A percentile compares a stretch with the other conserved stretches of the same genome.
Evolutionary conservation across 2,888 invertebrate genomes (phyloP).

Genomic region (Ornithoptera priamus): DNA sequence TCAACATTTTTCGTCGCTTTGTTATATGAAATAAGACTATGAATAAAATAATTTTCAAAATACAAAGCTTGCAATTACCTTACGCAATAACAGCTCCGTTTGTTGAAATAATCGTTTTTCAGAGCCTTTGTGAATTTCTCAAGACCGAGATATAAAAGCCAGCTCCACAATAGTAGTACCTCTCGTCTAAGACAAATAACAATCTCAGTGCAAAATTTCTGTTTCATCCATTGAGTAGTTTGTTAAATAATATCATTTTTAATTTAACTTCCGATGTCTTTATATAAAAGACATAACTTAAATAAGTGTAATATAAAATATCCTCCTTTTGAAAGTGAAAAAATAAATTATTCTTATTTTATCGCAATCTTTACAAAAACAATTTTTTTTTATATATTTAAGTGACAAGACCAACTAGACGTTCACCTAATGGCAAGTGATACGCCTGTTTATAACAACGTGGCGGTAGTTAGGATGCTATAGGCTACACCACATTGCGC

Average conservation of each 20-base stretch:
- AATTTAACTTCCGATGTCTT: background rate
- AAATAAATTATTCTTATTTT: too few relatives aligned
- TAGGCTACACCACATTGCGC: too few relatives aligned
- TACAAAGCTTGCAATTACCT: constrained; percentile 9
- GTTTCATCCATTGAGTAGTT: constrained; percentile 6
- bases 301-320: too few relatives aligned
- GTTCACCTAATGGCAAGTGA: too few relatives aligned
- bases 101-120: constrained; percentile 17
- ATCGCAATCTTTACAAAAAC: too few relatives aligned
- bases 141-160: constrained; percentile 7
- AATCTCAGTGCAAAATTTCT: constrained; percentile 16
- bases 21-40: background rate
- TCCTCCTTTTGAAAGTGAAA: too few relatives aligned
- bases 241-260: background rate
- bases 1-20: background rate
- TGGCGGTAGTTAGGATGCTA: too few relatives aligned
- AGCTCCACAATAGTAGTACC: constrained; percentile 6
- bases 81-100: constrained; percentile 20
- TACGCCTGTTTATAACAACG: too few relatives aligned
- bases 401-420: too few relatives aligned
- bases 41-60: constrained; percentile 7
- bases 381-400: too few relatives aligned
- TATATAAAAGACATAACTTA: background rate
- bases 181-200: constrained; percentile 10
- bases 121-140: constrained; percentile 8